These are phyloP conservation scores for Myrmecobius fasciatus DNA, from an alignment of 2,113 vertebrate species.

Conservation along the genomic window DNA sequence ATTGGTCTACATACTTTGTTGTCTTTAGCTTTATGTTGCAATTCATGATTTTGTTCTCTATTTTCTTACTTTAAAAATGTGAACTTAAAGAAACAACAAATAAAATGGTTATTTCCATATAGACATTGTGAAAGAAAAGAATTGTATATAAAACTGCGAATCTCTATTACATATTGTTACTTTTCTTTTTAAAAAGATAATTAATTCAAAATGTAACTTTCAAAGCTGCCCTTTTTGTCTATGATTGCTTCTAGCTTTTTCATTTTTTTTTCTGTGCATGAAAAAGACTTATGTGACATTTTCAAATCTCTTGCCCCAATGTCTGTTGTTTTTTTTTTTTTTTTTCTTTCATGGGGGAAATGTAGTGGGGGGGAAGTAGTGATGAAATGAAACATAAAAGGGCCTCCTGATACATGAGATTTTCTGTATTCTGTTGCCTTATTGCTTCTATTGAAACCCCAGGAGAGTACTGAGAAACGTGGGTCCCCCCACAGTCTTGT, in stretches of 20 bases:
- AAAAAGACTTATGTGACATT: not conserved
- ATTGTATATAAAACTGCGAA: not conserved
- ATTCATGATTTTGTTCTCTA: not conserved
- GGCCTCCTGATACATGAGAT: not conserved
- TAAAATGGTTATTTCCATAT: not conserved
- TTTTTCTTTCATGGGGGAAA: not conserved
- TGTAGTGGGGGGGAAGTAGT: not conserved
- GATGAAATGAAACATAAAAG: not conserved
- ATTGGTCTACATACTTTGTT: not conserved
- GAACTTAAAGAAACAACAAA: not conserved
- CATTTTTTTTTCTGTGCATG: not conserved
- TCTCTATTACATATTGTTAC: not conserved
- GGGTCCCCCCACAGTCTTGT: conserved; percentile 34
- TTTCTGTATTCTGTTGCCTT: not conserved
- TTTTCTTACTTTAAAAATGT: not conserved
- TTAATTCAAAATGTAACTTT: not conserved
- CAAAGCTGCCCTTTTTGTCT: not conserved
- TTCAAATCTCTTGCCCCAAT: not conserved
- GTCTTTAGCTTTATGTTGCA: not conserved
- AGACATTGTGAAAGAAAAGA: not conserved
- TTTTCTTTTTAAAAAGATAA: not conserved
- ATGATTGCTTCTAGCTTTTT: not conserved
- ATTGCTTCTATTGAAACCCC: not conserved
- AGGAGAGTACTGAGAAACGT: not conserved
- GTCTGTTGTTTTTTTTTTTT: too few species aligned